Percentiles rank a stretch among this genome's conserved stretches.
Conservation (phyloP, 2,113 vertebrate species). For the Dermatemys mawii region DNA sequence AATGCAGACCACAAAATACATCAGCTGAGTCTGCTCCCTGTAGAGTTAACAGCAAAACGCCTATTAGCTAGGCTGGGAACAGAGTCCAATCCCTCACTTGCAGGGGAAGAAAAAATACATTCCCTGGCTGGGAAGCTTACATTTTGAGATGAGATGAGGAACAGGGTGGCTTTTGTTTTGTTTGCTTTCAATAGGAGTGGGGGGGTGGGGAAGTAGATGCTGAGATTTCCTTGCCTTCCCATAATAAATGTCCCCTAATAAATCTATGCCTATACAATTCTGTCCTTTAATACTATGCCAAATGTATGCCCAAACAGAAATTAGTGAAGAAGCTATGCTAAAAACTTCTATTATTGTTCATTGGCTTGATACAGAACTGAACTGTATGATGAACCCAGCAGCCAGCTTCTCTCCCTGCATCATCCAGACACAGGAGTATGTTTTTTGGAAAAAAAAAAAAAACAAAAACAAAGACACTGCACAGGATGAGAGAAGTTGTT, state of each 20-base stretch:
- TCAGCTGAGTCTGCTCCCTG: not conserved
- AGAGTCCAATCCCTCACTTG: not conserved
- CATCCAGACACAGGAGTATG: not conserved
- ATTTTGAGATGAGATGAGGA: not conserved
- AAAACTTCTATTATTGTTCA: not conserved
- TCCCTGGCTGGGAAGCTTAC: not conserved
- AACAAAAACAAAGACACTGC: not conserved
- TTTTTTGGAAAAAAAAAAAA: constrained; percentile 16
- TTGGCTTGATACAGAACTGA: accelerated
- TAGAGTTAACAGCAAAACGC: not conserved
- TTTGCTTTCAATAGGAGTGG: not conserved
- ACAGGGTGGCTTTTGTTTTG: not conserved
- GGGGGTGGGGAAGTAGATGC: not conserved
- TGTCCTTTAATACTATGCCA: not conserved
- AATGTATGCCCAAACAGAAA: not conserved
- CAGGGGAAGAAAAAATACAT: not conserved
- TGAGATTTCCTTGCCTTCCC: not conserved
- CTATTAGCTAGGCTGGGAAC: not conserved
- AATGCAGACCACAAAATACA: not conserved
- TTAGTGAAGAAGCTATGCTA: not conserved
- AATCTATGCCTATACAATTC: not conserved
- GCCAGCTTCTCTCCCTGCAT: too few relatives aligned
- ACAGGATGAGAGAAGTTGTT: not conserved
- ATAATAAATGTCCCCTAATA: not conserved
- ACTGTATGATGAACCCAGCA: not conserved